Evolutionary conservation across 2,888 invertebrate genomes (phyloP).

Genomic region (Campoplex capitator): DNA sequence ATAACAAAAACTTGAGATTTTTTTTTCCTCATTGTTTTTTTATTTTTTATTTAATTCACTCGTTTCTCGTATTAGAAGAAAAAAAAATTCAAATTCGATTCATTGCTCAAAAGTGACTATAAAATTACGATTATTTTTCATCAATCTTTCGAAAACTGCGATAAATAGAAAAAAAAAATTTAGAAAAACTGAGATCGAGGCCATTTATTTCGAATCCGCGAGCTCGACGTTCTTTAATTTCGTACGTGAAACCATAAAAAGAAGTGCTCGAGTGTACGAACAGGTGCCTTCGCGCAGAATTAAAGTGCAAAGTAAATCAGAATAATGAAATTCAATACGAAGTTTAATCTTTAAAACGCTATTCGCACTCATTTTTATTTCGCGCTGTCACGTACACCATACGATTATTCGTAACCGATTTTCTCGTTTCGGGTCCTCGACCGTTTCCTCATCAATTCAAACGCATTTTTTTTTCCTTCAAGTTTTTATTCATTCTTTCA

Average conservation of each 20-base stretch:
- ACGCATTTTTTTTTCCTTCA: not conserved
- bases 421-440: constrained; percentile 34
- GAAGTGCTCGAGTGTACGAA: not conserved
- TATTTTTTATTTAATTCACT: not conserved
- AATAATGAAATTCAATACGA: not conserved
- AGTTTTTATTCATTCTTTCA: constrained; percentile 69
- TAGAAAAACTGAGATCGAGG: not conserved
- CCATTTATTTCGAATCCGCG: not conserved
- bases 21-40: not conserved
- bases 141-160: not conserved
- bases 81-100: too few species aligned
- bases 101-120: not conserved
- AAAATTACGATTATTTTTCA: not conserved
- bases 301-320: not conserved
- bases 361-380: not conserved
- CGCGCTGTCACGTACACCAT: not conserved
- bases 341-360: not conserved
- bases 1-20: not conserved
- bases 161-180: not conserved
- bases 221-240: not conserved
- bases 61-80: not conserved
- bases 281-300: not conserved
- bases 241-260: not conserved
- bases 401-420: constrained; percentile 36
- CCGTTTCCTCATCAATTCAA: constrained; percentile 14